Evolutionary conservation across 2,113 vertebrate species (phyloP).

Genomic region (Daubentonia madagascariensis): DNA sequence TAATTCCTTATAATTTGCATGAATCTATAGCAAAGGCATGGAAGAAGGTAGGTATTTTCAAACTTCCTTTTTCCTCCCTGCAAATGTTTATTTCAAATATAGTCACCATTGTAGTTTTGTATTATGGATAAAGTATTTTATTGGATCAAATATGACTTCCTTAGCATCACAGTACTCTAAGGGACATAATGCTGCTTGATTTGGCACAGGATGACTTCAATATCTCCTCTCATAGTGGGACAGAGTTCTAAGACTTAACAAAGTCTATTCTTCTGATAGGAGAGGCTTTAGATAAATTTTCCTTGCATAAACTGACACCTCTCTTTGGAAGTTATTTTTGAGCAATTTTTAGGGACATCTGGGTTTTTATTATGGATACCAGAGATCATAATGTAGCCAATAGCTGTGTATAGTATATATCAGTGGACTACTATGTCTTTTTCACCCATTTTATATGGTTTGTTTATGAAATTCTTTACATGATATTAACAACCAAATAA

Average conservation of each 20-base stretch:
- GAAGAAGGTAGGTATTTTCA: conserved; percentile 89
- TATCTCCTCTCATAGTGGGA: neutral
- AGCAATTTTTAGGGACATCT: neutral
- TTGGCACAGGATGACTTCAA: neutral
- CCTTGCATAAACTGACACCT: neutral
- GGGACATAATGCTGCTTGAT: neutral
- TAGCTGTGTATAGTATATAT: neutral
- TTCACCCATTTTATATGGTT: neutral
- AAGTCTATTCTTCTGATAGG: neutral
- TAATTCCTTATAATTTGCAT: conserved; percentile 90
- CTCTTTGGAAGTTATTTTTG: neutral
- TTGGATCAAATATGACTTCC: neutral
- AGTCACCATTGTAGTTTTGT: neutral
- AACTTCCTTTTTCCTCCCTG: neutral
- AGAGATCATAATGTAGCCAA: neutral
- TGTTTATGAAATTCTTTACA: neutral
- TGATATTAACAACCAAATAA: neutral
- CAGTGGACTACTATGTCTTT: neutral
- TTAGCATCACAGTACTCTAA: neutral
- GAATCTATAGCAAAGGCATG: conserved; percentile 88
- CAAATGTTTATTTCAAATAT: neutral
- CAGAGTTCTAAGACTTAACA: neutral
- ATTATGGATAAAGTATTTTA: neutral
- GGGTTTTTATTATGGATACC: neutral
- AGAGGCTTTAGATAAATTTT: neutral